Base-by-base conservation (phyloP, 2,888 invertebrate species). In the Bibio marci region DNA sequence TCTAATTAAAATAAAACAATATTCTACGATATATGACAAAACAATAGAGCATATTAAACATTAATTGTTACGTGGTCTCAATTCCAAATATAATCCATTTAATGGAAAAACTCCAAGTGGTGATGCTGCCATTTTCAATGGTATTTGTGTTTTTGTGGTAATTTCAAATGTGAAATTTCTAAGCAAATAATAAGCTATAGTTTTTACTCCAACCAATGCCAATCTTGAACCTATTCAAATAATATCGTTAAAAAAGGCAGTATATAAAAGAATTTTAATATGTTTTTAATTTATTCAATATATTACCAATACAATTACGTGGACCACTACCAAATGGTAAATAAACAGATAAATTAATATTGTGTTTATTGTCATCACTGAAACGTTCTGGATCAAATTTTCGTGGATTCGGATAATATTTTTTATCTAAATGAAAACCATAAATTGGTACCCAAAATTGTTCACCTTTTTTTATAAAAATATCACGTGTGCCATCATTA, bases 321-420 rank as follows among this genome's bases (percentile, higher is more conserved):
- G 56, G 59, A 1, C 60, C 62, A 1, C 49, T 26, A 4, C 62
- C 62, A 41, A 64, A 62, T 0, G 62, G 56, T 3, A 59, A 11
- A 39, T 53, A 63, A 1, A 50, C 45, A 22, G 47, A 48, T 2
- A 52, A 51, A 36, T 50, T 46, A n/a, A 56, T 48, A 4, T 50
- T 49, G 6, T 45, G 43, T 37, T 55, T 57, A 15, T 53, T 54
- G 30, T 55, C 54, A 0, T 52, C 50, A 11, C 50, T 43, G 41
- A 63, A 63, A 10, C 64, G 49, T 2, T 63, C 59, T 0, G 64
- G 64, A 40, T 59, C 47, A 41, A 65, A 65, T 27, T 50, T 52
- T 0, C 54, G 48, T 0, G 64, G 63, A 14, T 64, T 50, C 0
- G 55, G 45, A 41, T 52, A 63, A 39, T 55, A 49, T 3, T 56